phyloP scores from a whole-genome alignment of 2,113 vertebrate genomes.

The Desmodus rotundus region DNA sequence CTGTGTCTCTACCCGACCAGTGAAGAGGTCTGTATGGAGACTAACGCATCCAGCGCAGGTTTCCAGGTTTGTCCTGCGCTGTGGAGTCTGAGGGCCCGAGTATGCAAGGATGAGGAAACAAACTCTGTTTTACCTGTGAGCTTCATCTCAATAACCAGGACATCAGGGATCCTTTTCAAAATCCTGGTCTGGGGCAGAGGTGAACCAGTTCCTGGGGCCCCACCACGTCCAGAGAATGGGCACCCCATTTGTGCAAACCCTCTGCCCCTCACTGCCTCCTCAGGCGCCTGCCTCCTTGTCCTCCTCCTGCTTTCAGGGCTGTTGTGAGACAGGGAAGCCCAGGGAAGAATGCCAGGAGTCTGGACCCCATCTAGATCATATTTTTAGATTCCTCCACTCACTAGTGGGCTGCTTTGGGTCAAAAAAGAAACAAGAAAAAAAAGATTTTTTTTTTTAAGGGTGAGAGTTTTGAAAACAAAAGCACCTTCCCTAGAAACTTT shows the following conservation, averaged over 20 bases:
- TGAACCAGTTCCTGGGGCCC: background rate
- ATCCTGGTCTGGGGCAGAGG: constrained; percentile 5
- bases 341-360: constrained; percentile 76
- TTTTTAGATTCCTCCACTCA: constrained; percentile 81
- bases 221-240: background rate
- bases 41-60: background rate
- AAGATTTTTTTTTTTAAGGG: constrained; percentile 72
- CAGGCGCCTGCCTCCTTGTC: constrained; percentile 31
- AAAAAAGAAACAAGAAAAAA: constrained; percentile 1
- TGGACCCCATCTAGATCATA: constrained; percentile 69
- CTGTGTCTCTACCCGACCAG: background rate
- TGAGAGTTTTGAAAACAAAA: constrained; percentile 80
- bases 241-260: background rate
- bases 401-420: constrained; percentile 63
- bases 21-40: background rate
- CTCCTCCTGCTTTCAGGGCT: constrained; percentile 59
- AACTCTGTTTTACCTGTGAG: constrained; percentile 32
- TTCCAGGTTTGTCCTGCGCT: background rate
- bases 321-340: constrained; percentile 74
- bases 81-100: background rate
- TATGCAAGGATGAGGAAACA: constrained; percentile 26
- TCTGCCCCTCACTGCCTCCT: background rate
- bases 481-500: constrained; percentile 75
- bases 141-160: constrained; percentile 13
- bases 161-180: constrained; percentile 43